A percentile compares a stretch with the other conserved stretches of the same genome.
Conservation (phyloP, 2,113 vertebrate species). For the Callionymus lyra region DNA sequence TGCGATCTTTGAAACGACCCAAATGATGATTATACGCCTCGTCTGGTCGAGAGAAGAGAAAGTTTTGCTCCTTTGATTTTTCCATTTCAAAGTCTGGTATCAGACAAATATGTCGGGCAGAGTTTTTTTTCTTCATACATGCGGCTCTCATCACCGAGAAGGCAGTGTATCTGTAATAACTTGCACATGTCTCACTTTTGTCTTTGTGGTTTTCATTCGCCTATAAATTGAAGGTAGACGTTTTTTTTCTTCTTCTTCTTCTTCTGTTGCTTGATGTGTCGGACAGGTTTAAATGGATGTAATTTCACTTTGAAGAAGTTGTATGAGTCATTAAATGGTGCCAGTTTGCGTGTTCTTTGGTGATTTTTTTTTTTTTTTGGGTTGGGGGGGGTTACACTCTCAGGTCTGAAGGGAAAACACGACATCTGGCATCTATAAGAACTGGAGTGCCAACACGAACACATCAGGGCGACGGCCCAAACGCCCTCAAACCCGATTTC, state of each 20-base stretch:
- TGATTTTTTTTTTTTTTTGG: constrained; percentile 33
- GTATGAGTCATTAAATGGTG: constrained; percentile 64
- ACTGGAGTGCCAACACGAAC: constrained; percentile 50
- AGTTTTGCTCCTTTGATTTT: constrained; percentile 63
- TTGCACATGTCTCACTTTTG: constrained; percentile 70
- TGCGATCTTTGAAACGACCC: constrained; percentile 39
- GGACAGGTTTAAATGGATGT: constrained; percentile 70
- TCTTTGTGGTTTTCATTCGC: constrained; percentile 62
- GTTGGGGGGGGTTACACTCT: constrained; percentile 16
- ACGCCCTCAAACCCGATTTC: constrained; percentile 37
- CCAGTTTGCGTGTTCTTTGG: constrained; percentile 47
- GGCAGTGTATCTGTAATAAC: constrained; percentile 64
- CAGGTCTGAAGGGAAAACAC: constrained; percentile 15
- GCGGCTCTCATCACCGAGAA: constrained; percentile 67
- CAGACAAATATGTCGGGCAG: constrained; percentile 57
- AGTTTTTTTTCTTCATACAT: constrained; percentile 62
- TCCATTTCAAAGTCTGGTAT: constrained; percentile 61
- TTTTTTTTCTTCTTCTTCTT: constrained; percentile 41
- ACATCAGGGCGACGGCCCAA: constrained; percentile 52
- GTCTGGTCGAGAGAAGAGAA: constrained; percentile 36
- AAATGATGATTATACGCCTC: constrained; percentile 51
- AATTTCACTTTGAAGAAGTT: constrained; percentile 69
- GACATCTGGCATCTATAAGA: constrained; percentile 65
- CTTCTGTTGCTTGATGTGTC: constrained; percentile 55
- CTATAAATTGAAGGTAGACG: constrained; percentile 67